Conservation (phyloP, 2,888 invertebrate species). For the Spialia ferax region DNA sequence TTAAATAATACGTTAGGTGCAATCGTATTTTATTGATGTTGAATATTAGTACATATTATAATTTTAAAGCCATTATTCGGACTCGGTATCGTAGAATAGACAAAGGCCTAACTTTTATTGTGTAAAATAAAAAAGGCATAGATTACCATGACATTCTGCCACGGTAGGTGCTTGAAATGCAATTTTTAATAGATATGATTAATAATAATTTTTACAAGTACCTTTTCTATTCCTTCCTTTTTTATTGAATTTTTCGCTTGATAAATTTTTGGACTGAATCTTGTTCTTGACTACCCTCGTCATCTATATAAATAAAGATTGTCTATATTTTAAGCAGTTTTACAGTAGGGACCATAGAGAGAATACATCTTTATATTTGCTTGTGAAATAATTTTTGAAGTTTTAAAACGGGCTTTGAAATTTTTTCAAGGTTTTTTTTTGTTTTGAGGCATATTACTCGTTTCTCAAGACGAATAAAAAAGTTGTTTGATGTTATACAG, state of each 20-base stretch:
- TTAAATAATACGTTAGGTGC: conserved; percentile 19
- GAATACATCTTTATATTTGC: conserved; percentile 65
- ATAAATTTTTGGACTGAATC: conserved; percentile 62
- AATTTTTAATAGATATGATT: conserved; percentile 25
- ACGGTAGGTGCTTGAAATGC: conserved; percentile 36
- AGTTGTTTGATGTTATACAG: conserved; percentile 17
- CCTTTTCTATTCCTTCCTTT: conserved; percentile 20
- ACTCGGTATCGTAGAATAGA: conserved; percentile 37
- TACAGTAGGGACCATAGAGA: conserved; percentile 82
- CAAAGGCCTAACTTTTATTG: conserved; percentile 45
- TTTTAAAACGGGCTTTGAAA: conserved; percentile 27
- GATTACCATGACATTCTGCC: conserved; percentile 32
- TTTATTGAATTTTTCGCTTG: conserved; percentile 41
- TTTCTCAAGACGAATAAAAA: not conserved
- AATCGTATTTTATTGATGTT: conserved; percentile 33
- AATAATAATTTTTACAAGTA: conserved; percentile 17
- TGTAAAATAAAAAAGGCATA: conserved; percentile 26
- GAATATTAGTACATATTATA: conserved; percentile 19
- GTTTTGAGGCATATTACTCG: not conserved
- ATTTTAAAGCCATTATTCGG: conserved; percentile 29
- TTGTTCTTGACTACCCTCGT: conserved; percentile 51
- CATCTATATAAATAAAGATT: conserved; percentile 55
- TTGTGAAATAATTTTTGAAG: conserved; percentile 46
- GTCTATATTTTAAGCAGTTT: conserved; percentile 63
- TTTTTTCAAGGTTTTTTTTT: conserved; percentile 6